A percentile compares a stretch with the other conserved stretches of the same genome.
These are phyloP conservation scores for Hyposoter didymator DNA, from an alignment of 2,888 invertebrate genomes.

Conservation along the genomic window DNA sequence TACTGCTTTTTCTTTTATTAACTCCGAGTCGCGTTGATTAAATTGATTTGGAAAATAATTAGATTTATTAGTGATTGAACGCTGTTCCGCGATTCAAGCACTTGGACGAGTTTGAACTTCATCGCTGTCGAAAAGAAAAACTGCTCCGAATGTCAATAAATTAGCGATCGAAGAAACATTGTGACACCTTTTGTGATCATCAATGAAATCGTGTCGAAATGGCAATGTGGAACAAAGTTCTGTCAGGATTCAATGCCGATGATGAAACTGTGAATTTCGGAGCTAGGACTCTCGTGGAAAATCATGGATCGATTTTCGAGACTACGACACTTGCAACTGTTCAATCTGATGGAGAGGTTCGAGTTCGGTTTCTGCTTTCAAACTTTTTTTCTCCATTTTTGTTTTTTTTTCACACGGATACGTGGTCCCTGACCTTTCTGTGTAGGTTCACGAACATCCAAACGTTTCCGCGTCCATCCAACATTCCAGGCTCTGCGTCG, in stretches of 20 bases:
- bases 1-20: neutral
- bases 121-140: neutral
- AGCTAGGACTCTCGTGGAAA: conserved; percentile 83
- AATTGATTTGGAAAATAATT: neutral
- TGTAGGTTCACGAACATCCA: conserved; percentile 71
- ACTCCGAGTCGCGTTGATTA: neutral
- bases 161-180: neutral
- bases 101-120: neutral
- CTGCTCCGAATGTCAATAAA: neutral
- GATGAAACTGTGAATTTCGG: conserved; percentile 86
- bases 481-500: conserved; percentile 76
- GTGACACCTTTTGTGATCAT: neutral
- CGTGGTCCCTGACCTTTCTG: neutral
- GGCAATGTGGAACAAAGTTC: conserved; percentile 82
- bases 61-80: neutral
- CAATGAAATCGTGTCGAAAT: conserved; percentile 68
- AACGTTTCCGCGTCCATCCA: conserved; percentile 74
- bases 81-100: neutral
- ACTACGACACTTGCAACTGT: conserved; percentile 84
- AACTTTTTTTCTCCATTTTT: conserved; percentile 8
- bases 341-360: conserved; percentile 74
- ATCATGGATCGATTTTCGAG: conserved; percentile 84
- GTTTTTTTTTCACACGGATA: neutral
- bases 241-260: conserved; percentile 84
- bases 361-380: conserved; percentile 25